Percentiles rank a stretch among this genome's conserved stretches.
These are phyloP conservation scores for Melanostoma scalare DNA, from an alignment of 2,888 invertebrate genomes.

Conservation along the genomic window DNA sequence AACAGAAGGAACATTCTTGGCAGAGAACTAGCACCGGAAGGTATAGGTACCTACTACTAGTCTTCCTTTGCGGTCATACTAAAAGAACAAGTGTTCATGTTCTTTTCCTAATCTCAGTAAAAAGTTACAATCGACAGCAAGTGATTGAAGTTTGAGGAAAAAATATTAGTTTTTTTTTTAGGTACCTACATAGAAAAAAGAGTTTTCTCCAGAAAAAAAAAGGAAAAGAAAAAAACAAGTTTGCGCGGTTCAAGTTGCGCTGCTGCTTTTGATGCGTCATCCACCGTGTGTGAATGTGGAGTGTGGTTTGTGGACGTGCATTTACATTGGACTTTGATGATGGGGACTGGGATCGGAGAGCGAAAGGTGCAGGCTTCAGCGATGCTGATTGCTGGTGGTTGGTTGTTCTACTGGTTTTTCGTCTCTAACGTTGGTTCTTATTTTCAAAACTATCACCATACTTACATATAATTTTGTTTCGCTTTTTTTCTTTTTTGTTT, in stretches of 20 bases:
- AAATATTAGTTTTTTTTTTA: not conserved
- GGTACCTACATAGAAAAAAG: conserved; percentile 28
- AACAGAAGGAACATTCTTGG: conserved; percentile 24
- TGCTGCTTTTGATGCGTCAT: conserved; percentile 64
- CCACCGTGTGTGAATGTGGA: conserved; percentile 20
- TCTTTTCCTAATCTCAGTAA: too few species aligned
- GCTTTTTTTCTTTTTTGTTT: not conserved
- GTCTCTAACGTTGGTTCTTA: conserved; percentile 43
- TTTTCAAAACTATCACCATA: conserved; percentile 30
- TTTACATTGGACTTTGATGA: conserved; percentile 13
- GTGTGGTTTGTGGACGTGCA: conserved; percentile 23
- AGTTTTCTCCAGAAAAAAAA: conserved; percentile 36
- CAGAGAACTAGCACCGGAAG: not conserved
- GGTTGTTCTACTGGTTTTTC: conserved; percentile 49
- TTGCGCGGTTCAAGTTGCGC: conserved; percentile 52
- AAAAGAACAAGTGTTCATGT: too few species aligned
- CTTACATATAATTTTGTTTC: not conserved
- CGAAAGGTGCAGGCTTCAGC: conserved; percentile 26
- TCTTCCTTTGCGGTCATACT: too few species aligned
- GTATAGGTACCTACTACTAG: too few species aligned
- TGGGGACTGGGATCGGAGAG: conserved; percentile 1
- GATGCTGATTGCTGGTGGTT: conserved; percentile 50
- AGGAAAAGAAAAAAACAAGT: conserved; percentile 52
- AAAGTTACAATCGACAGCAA: too few species aligned
- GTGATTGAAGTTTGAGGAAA: not conserved